Conservation (phyloP, 2,797 vertebrate genomes). For the Muraenolepis orangiensis region DNA sequence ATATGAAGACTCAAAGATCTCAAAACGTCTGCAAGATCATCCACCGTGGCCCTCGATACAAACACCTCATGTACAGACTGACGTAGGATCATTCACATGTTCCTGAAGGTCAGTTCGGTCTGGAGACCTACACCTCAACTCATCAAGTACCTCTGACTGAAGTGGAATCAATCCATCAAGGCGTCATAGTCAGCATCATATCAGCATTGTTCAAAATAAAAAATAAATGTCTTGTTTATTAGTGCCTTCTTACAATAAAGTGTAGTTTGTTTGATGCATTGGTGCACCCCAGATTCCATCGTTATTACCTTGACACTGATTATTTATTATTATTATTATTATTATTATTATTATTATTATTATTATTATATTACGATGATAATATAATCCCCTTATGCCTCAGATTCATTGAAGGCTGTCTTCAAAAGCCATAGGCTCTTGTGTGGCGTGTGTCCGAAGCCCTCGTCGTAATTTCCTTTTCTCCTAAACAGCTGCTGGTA, state of each 20-base stretch:
- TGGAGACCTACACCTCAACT: not conserved
- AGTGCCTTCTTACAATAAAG: not conserved
- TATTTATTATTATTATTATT: not conserved
- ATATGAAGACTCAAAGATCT: not conserved
- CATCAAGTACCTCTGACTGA: not conserved
- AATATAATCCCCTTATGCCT: constrained; percentile 33
- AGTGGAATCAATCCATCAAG: constrained; percentile 3
- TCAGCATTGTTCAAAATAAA: constrained; percentile 24
- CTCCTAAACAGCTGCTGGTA: constrained; percentile 77
- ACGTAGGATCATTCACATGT: not conserved
- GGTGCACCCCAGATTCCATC: not conserved
- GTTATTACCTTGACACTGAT: not conserved
- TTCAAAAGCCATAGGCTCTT: constrained; percentile 66
- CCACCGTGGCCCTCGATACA: not conserved
- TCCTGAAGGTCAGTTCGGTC: not conserved
- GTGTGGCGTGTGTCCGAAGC: constrained; percentile 71
- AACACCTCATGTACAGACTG: not conserved
- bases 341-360: not conserved
- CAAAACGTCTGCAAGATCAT: not conserved
- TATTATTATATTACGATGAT: not conserved
- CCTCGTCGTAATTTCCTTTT: constrained; percentile 77
- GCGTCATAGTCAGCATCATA: constrained; percentile 19
- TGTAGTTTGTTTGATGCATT: not conserved
- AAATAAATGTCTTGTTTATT: not conserved
- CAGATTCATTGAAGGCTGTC: constrained; percentile 28